Conservation (phyloP, 2,888 invertebrate genomes). For the Tipula helvola region DNA sequence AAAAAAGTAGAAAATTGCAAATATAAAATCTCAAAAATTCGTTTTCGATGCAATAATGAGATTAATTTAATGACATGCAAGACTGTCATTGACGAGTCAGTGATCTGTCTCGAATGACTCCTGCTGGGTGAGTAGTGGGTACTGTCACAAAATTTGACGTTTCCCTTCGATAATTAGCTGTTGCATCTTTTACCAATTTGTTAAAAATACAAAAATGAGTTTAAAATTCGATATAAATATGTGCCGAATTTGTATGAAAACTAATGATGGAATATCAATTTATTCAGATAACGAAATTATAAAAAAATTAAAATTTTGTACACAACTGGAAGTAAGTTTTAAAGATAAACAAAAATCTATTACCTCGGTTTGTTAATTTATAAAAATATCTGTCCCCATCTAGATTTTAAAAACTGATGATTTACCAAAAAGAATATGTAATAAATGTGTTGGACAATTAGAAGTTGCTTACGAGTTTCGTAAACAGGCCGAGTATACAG, state of each 20-base stretch:
- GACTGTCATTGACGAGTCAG: too few relatives aligned
- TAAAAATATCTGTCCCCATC: constrained; percentile 1
- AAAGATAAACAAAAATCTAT: neutral
- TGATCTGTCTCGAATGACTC: too few relatives aligned
- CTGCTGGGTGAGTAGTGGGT: too few relatives aligned
- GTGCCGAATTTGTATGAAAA: constrained; percentile 27
- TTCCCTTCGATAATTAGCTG: too few relatives aligned
- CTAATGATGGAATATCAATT: constrained; percentile 18
- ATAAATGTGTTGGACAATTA: constrained; percentile 22
- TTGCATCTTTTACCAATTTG: too few relatives aligned
- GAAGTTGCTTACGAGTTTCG: constrained; percentile 24
- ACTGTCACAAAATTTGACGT: too few relatives aligned
- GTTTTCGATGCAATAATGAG: too few relatives aligned
- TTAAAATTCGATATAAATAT: constrained; percentile 26
- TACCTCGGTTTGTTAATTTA: neutral
- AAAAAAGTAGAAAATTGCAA: too few relatives aligned
- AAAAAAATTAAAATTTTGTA: constrained; percentile 15
- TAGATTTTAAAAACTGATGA: constrained; percentile 23
- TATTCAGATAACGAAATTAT: neutral
- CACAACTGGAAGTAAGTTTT: constrained; percentile 16
- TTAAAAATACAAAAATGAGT: constrained; percentile 20
- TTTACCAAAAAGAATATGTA: constrained; percentile 24
- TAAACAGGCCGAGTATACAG: constrained; percentile 22
- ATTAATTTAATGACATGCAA: too few relatives aligned
- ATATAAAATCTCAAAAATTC: too few relatives aligned